Evolutionary conservation across 2,888 invertebrate genomes (phyloP).

Genomic region (Epinotia demarniana): DNA sequence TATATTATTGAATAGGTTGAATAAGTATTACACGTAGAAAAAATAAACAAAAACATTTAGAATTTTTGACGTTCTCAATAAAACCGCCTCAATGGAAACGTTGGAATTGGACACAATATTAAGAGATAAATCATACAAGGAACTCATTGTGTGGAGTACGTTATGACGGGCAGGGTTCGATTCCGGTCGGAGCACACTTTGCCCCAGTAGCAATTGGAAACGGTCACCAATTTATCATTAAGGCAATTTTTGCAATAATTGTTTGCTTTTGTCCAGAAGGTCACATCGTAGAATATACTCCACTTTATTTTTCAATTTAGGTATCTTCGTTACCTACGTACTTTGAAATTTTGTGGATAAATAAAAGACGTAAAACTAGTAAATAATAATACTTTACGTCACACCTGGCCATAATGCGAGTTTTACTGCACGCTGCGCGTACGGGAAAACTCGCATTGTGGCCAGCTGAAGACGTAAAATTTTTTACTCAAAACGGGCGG

Average conservation of each 20-base stretch:
- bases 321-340: no score
- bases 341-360: no score
- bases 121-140: slow-evolving; percentile 82
- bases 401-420: no score
- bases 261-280: slow-evolving; percentile 69
- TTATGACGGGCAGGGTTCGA: slow-evolving; percentile 78
- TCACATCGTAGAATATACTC: slow-evolving; percentile 62
- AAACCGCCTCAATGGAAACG: slow-evolving; percentile 69
- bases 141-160: slow-evolving; percentile 79
- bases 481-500: no score
- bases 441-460: no score
- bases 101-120: slow-evolving; percentile 69
- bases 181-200: slow-evolving; percentile 73
- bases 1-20: not conserved
- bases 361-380: no score
- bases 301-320: slow-evolving; percentile 44
- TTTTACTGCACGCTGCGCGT: no score
- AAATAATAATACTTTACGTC: no score
- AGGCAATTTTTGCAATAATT: slow-evolving; percentile 84
- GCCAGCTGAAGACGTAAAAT: no score
- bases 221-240: slow-evolving; percentile 84
- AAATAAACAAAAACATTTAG: slow-evolving; percentile 44
- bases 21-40: not conserved
- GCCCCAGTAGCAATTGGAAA: slow-evolving; percentile 78
- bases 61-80: slow-evolving; percentile 61